A percentile compares a stretch with the other conserved stretches of the same genome.
Evolutionary conservation across 2,888 invertebrate species (phyloP).

Genomic region (Pocota personata): DNA sequence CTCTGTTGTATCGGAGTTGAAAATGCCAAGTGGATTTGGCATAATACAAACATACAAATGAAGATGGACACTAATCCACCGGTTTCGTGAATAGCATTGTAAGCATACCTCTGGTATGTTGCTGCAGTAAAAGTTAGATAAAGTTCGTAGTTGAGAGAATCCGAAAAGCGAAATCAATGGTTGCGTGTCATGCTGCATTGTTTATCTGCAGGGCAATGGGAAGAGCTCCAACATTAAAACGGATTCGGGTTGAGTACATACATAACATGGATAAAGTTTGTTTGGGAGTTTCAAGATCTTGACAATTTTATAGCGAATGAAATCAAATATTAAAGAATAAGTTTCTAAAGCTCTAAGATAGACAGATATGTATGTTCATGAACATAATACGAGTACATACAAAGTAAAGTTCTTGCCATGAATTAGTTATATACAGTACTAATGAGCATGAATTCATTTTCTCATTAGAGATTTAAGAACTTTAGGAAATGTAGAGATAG

Average conservation of each 20-base stretch:
- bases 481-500: no score
- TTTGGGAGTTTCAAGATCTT: not conserved
- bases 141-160: conserved; percentile 18
- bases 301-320: not conserved
- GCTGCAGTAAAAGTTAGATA: conserved; percentile 27
- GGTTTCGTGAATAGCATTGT: not conserved
- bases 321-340: not conserved
- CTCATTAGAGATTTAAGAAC: no score
- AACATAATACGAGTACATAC: not conserved
- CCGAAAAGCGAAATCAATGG: conserved; percentile 44
- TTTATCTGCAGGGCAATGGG: conserved; percentile 38
- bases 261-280: not conserved
- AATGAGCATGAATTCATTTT: no score
- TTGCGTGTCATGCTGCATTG: conserved; percentile 63
- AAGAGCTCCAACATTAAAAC: not conserved
- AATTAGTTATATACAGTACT: no score
- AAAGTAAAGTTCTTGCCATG: no score
- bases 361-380: not conserved
- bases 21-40: conserved; percentile 69
- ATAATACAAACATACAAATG: not conserved
- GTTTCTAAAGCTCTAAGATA: not conserved
- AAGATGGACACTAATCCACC: conserved; percentile 29
- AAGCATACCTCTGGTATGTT: not conserved
- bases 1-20: conserved; percentile 19
- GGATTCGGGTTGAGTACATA: not conserved